These are phyloP conservation scores for Cetonia aurata DNA, from an alignment of 2,888 invertebrate genomes.

Conservation along the genomic window DNA sequence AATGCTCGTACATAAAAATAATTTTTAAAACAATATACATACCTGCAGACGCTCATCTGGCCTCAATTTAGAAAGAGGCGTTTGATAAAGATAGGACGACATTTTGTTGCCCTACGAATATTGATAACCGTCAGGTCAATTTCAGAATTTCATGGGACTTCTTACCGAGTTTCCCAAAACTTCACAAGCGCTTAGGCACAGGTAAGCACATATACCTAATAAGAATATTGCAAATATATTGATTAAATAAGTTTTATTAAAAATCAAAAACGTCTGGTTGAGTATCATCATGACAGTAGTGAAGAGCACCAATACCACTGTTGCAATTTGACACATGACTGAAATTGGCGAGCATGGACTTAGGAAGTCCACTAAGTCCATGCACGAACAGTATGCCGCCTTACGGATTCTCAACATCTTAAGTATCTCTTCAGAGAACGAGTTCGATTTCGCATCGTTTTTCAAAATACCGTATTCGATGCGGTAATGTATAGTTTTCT, in stretches of 20 bases:
- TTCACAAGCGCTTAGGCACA: not conserved
- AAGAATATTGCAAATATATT: not conserved
- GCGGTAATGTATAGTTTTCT: slow-evolving; percentile 14
- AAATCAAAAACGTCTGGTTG: not conserved
- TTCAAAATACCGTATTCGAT: slow-evolving; percentile 1
- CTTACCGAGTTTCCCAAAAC: slow-evolving; percentile 11
- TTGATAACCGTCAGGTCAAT: not conserved
- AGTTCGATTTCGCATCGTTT: not conserved
- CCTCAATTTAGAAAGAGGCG: slow-evolving; percentile 4
- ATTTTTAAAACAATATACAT: not conserved
- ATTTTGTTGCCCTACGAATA: not conserved
- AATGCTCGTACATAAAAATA: too few species aligned
- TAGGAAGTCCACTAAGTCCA: not conserved
- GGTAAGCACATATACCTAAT: not conserved
- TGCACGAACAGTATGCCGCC: not conserved
- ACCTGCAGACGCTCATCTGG: slow-evolving; percentile 17
- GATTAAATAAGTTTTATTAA: not conserved
- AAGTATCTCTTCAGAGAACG: slow-evolving; percentile 9
- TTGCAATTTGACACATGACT: not conserved
- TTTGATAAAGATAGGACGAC: slow-evolving; percentile 6
- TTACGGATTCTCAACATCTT: slow-evolving; percentile 19
- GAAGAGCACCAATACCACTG: not conserved
- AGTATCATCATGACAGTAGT: not conserved
- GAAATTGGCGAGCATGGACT: not conserved
- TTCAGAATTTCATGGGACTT: not conserved